phyloP scores from a whole-genome alignment of 2,797 vertebrate species.

The Scleropages formosus region DNA sequence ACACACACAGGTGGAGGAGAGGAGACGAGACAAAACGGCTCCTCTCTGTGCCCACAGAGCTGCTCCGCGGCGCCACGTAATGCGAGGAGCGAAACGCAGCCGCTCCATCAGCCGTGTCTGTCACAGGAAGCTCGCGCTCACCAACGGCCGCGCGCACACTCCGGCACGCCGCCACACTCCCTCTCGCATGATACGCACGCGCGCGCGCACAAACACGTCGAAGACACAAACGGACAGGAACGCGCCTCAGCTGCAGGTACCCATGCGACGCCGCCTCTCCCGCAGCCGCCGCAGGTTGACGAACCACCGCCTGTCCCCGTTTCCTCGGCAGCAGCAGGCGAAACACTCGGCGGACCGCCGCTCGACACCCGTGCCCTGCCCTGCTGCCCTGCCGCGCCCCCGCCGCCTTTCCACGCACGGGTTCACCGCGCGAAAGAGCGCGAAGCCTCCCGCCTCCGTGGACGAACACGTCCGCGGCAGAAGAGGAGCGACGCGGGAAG shows the following conservation, averaged over 20 bases:
- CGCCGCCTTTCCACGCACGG: neutral
- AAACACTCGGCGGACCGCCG: constrained; percentile 20
- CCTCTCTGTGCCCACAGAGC: too few species aligned
- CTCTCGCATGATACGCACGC: too few species aligned
- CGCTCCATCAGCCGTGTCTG: too few species aligned
- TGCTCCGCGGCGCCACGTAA: too few species aligned
- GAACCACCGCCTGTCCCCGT: constrained; percentile 44
- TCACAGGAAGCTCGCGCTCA: neutral
- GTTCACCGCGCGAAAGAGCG: constrained; percentile 17
- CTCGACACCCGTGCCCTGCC: constrained; percentile 14
- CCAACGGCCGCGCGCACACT: too few species aligned
- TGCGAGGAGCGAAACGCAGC: too few species aligned
- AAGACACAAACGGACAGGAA: too few species aligned
- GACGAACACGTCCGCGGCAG: constrained; percentile 39
- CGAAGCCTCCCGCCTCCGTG: constrained; percentile 35
- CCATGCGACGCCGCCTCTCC: constrained; percentile 40
- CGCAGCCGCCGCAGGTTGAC: constrained; percentile 40
- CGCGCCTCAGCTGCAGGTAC: constrained; percentile 36
- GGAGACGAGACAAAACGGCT: too few species aligned
- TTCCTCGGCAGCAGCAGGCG: constrained; percentile 46
- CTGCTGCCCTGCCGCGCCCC: constrained; percentile 36
- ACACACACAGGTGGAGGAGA: too few species aligned
- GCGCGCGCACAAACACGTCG: constrained; percentile 5
- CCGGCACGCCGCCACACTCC: too few species aligned
- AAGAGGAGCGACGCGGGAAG: neutral